phyloP scores from a whole-genome alignment of 2,113 vertebrate species.

The Phocoena phocoena region DNA sequence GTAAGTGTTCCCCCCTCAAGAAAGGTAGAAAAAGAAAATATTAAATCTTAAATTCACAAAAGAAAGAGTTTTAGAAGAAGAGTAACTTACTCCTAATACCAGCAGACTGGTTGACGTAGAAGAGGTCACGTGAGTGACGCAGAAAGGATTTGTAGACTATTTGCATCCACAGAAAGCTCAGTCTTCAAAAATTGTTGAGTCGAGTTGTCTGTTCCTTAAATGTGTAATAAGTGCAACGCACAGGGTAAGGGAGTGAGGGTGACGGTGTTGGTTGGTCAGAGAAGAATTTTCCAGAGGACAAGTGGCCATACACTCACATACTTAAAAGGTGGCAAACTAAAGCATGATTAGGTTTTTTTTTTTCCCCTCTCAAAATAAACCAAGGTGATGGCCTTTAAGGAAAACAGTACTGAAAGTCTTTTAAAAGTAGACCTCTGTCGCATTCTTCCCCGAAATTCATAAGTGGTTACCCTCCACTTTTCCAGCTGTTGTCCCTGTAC shows the following conservation, averaged over 20 bases:
- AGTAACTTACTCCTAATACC: not conserved
- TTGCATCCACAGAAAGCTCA: not conserved
- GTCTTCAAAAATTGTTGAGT: not conserved
- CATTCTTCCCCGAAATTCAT: not conserved
- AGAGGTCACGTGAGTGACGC: not conserved
- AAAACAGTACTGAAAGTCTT: not conserved
- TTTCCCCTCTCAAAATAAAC: not conserved
- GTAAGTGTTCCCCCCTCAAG: slow-evolving; percentile 81
- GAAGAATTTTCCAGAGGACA: not conserved
- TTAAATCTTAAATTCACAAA: not conserved
- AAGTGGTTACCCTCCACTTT: not conserved
- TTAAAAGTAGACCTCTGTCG: not conserved
- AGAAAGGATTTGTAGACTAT: not conserved
- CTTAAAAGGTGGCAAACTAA: not conserved
- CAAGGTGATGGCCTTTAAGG: not conserved
- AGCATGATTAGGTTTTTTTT: not conserved
- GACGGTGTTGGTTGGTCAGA: not conserved
- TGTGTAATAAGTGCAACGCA: not conserved
- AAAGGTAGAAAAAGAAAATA: not conserved
- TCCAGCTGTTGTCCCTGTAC: not conserved
- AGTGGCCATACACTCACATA: not conserved
- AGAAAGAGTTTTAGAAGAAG: not conserved
- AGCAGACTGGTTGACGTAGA: not conserved
- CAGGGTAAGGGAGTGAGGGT: accelerated
- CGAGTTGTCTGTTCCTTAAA: not conserved